These are phyloP conservation scores for Cynopterus brachyotis DNA, from an alignment of 2,113 vertebrate genomes.

Conservation along the genomic window DNA sequence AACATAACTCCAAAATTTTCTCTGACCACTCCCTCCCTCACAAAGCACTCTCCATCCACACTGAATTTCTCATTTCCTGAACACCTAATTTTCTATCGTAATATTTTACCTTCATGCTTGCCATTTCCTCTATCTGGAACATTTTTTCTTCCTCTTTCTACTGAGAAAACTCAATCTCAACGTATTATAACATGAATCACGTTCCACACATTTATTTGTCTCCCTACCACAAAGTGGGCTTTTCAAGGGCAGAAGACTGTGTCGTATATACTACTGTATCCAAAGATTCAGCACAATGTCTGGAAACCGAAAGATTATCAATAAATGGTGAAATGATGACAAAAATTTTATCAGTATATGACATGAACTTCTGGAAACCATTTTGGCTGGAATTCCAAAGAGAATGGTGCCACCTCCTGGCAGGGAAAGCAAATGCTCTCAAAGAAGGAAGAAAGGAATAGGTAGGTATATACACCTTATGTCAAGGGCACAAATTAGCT, in stretches of 20 bases:
- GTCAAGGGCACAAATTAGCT: neutral
- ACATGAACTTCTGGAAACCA: neutral
- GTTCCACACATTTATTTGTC: neutral
- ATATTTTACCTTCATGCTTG: neutral
- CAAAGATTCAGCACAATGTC: neutral
- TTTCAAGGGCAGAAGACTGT: neutral
- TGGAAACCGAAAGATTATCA: neutral
- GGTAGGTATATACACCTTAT: neutral
- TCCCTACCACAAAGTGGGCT: neutral
- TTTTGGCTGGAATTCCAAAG: neutral
- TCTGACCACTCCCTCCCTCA: neutral
- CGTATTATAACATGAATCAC: neutral
- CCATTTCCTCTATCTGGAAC: neutral
- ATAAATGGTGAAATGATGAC: neutral
- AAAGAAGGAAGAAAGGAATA: neutral
- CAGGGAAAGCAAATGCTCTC: slow-evolving; percentile 1
- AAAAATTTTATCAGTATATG: neutral
- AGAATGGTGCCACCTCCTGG: slow-evolving; percentile 29
- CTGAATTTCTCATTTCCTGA: neutral
- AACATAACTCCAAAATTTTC: neutral
- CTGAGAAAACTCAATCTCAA: neutral
- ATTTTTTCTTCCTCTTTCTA: neutral
- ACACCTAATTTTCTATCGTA: neutral
- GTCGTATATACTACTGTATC: neutral
- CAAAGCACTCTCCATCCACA: neutral